phyloP scores from a whole-genome alignment of 2,888 invertebrate species.

The Leuctra nigra region DNA sequence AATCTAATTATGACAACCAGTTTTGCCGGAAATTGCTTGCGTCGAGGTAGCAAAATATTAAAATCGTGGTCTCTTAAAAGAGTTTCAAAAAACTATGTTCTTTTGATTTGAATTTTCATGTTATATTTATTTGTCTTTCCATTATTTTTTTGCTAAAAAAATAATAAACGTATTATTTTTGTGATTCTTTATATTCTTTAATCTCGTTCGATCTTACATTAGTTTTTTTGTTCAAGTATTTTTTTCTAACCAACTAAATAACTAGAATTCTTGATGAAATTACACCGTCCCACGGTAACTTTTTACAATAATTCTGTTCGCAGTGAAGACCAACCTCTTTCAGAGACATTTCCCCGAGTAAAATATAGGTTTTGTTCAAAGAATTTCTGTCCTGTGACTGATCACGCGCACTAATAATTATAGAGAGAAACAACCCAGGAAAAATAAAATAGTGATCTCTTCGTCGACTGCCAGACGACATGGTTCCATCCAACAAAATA shows the following conservation, averaged over 20 bases:
- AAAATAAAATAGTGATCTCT: background rate
- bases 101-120: background rate
- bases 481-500: too few relatives aligned
- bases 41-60: background rate
- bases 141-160: conserved; percentile 7
- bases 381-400: conserved; percentile 8
- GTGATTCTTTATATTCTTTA: conserved; percentile 7
- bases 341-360: conserved; percentile 16
- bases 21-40: conserved; percentile 13
- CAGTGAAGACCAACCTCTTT: background rate
- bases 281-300: conserved; percentile 16
- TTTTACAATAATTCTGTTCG: background rate
- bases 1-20: background rate
- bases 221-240: too few relatives aligned
- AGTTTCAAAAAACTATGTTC: background rate
- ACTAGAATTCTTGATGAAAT: conserved; percentile 18
- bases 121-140: conserved; percentile 1
- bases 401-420: conserved; percentile 17
- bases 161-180: conserved; percentile 13
- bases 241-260: conserved; percentile 16
- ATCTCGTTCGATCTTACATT: conserved; percentile 15
- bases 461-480: background rate
- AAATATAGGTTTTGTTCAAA: conserved; percentile 18
- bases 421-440: conserved; percentile 9
- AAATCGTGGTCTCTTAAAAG: background rate